Evolutionary conservation across 2,888 invertebrate genomes (phyloP), one percentile per base, ranked within the genome.

Genomic region (Cephus nigrinus): DNA sequence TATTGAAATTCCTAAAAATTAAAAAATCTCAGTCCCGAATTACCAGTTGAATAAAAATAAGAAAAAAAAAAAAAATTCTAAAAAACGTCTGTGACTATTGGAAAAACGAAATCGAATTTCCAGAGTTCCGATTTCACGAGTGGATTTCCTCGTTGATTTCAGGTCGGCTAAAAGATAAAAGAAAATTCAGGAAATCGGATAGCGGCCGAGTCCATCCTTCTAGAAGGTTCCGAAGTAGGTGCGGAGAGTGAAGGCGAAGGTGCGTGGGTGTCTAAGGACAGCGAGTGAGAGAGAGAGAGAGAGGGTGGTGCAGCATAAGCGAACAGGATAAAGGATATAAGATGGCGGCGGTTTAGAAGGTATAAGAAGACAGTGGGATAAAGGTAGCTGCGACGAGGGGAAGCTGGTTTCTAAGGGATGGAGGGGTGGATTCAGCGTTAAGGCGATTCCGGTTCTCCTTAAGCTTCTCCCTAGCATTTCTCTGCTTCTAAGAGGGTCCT

Each of bases 381-480:
- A 55, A 55, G 55, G 55, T 40, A 5, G 40, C 40, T 15, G 40
- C 0, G 40, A 5, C 15, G 40, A 15, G 40, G 40, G 40, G 40
- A 15, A 15, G 40, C 2, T 40, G 40, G 40, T 15, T 40, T 40
- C 40, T 15, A 15, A 40, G 40, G 40, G 40, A 15, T 15, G 40
- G 40, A 40, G 40, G 4, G 15, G 40, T 15, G 40, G 4, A 5
- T 40, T 15, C 40, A 5, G 40, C 40, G 40, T 82, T 82, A 85
- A 83, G 84, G 81, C 82, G 82, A 83, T 82, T 83, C 83, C 80
- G 81, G 76, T 75, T 80, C 82, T 84, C 82, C 83, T 82, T 80
- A 84, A 82, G 81, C 80, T 73, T 68, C 30, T 34, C 71, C 34
- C 78, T 35, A 71, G 36, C 76, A 71, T 75, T 69, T 73, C 40